Evolutionary conservation across 23 tunicate species (phyloP).

Genomic region (Diplosoma virens): DNA sequence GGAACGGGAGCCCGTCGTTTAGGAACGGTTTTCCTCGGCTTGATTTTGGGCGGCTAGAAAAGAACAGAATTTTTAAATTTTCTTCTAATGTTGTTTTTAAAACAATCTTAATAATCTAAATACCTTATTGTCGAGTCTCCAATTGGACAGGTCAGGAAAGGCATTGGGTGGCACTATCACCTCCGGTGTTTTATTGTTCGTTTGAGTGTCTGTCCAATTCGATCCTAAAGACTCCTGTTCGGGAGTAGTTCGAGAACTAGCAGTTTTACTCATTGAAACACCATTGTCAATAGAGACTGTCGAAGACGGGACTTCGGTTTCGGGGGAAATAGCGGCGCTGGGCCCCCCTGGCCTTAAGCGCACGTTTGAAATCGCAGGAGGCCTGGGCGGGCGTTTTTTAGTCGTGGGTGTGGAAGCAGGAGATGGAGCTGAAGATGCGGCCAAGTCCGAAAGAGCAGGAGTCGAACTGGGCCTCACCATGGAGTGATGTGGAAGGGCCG

Average conservation of each 20-base stretch:
- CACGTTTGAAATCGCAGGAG: constrained; percentile 29
- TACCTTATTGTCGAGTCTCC: background rate
- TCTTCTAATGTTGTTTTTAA: background rate
- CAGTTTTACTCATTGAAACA: too few species aligned
- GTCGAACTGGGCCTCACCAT: constrained; percentile 30
- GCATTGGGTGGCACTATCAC: background rate
- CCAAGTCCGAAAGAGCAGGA: background rate
- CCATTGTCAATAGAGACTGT: too few species aligned
- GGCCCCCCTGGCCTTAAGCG: too few species aligned
- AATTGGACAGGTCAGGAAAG: constrained; percentile 26
- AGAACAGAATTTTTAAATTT: background rate
- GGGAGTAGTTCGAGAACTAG: too few species aligned
- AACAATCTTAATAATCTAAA: background rate
- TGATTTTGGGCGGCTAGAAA: constrained; percentile 61
- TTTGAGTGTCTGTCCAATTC: too few species aligned
- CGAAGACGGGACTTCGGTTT: too few species aligned
- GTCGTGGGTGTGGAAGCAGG: background rate
- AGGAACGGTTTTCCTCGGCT: constrained; percentile 69
- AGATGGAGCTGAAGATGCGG: background rate
- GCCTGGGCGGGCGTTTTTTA: constrained; percentile 33
- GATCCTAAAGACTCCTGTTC: too few species aligned
- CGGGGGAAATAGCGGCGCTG: too few species aligned
- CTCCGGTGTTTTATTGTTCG: too few species aligned
- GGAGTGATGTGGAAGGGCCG: background rate
- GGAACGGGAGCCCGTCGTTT: constrained; percentile 78